Percentiles rank a stretch among this genome's conserved stretches.
Conservation (phyloP, 2,113 vertebrate species). For the Hypanus sabinus region DNA sequence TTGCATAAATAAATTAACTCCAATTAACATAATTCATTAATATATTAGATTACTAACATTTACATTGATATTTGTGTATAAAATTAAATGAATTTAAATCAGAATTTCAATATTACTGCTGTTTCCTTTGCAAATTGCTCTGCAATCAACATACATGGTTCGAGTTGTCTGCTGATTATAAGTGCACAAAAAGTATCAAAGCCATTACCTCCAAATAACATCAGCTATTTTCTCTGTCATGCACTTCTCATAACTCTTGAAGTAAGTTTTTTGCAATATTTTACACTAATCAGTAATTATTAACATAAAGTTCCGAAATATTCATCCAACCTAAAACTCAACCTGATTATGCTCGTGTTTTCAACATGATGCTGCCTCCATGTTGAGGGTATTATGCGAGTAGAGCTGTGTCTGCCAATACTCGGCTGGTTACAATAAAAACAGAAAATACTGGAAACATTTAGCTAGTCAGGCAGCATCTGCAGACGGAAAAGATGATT, state of each 20-base stretch:
- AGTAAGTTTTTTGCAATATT: neutral
- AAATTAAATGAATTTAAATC: constrained; percentile 33
- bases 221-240: neutral
- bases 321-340: neutral
- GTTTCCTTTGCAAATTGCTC: neutral
- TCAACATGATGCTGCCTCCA: too few relatives aligned
- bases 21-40: constrained; percentile 36
- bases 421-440: too few relatives aligned
- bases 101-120: constrained; percentile 18
- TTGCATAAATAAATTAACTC: constrained; percentile 34
- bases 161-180: neutral
- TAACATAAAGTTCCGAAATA: neutral
- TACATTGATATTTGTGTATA: constrained; percentile 34
- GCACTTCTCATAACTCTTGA: neutral
- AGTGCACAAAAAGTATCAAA: constrained; percentile 18
- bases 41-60: constrained; percentile 32
- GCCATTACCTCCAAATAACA: neutral
- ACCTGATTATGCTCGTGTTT: neutral
- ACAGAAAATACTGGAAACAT: too few relatives aligned
- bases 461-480: too few relatives aligned
- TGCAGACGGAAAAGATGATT: too few relatives aligned
- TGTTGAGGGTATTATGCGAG: too few relatives aligned
- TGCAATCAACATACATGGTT: constrained; percentile 17
- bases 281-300: neutral
- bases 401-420: too few relatives aligned